Evolutionary conservation across 1,140 invertebrate species (phyloP), one percentile per base, ranked within the genome.

Genomic region (Drosophila hydei): DNA sequence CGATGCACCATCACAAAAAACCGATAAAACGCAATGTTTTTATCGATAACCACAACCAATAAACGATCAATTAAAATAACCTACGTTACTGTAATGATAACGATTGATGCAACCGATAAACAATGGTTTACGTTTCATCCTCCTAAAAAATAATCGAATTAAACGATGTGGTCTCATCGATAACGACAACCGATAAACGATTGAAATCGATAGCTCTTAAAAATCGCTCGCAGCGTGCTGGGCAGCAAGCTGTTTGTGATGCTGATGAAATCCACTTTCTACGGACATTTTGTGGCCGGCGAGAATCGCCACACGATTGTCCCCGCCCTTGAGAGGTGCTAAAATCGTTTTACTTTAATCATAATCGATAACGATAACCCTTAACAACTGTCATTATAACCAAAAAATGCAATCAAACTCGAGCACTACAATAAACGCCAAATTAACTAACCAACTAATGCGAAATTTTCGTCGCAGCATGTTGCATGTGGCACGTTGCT

Each of bases 211-310:
- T 21, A 99, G 98, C 90, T 99, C 23, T 97, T 99, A 95, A 97
- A 97, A 93, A 70, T 96, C 11, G 93, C 94, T 11, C 95, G 96
- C 71, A 92, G 93, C 70, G 54, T 99, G n/a, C 91, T 99, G 36
- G 98, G 99, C 3, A 95, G 97, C 77, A 94, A 91, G 65, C 90
- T 99, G 7, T 99, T 99, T 92, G 94, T 95, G 14, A 78, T 92
- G n/a, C 71, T 98, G 38, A 99, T 99, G 97, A 98, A 98, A 92
- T 93, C 94, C 1, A 98, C 98, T 16, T 99, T 99, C 93, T 99
- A 99, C 92, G 98, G 98, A 9, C 99, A 99, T 92, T 99, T 99
- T 93, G 98, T 99, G 21, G 98, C 97, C 42, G 98, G 98, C 14
- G 97, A 98, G 92, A 96, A 98, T 92, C 96, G 97, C 90, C 93